Percentiles rank a stretch among this genome's conserved stretches.
Evolutionary conservation across 2,888 invertebrate species (phyloP).

Genomic region (Hylaea fasciaria): DNA sequence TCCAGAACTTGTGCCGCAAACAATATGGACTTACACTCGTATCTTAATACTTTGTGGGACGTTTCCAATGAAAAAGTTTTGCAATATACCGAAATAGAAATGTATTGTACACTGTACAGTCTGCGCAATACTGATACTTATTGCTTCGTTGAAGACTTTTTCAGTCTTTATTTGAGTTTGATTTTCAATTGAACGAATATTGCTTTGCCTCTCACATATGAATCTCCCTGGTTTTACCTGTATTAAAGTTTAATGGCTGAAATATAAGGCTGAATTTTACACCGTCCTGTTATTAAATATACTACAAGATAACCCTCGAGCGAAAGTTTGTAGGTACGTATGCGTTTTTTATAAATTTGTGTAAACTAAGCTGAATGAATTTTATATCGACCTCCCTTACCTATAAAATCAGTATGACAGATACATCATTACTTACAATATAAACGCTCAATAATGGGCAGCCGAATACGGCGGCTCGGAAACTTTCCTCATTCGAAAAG

Average conservation of each 20-base stretch:
- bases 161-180: no score
- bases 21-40: constrained; percentile 3
- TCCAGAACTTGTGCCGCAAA: constrained; percentile 6
- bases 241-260: no score
- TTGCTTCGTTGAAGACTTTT: no score
- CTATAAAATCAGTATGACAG: neutral
- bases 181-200: no score
- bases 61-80: constrained; percentile 2
- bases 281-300: no score
- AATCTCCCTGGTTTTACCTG: no score
- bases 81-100: neutral
- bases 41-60: constrained; percentile 3
- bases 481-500: constrained; percentile 44
- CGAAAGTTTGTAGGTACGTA: no score
- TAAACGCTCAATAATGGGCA: neutral
- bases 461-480: constrained; percentile 1
- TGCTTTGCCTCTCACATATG: no score
- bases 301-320: no score
- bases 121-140: neutral
- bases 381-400: neutral
- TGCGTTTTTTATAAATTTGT: no score
- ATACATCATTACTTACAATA: neutral
- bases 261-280: no score
- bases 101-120: neutral
- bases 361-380: no score